phyloP scores from a whole-genome alignment of 2,113 vertebrate species.

The Hyla sarda region DNA sequence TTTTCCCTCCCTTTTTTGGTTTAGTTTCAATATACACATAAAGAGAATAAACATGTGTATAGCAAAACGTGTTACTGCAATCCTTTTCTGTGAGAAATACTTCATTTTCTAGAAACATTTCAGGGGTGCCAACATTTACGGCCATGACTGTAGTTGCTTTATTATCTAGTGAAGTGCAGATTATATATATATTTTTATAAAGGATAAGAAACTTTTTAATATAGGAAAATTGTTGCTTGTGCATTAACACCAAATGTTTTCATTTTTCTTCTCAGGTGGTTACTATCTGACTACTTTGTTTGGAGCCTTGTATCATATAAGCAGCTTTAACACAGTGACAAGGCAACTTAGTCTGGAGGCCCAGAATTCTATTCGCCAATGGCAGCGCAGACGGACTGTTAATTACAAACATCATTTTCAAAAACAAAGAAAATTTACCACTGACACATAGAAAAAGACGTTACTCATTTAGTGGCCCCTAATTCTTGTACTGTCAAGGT shows the following conservation, averaged over 20 bases:
- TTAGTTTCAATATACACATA: no score
- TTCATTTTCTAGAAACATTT: no score
- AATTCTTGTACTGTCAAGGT: not conserved
- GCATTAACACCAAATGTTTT: not conserved
- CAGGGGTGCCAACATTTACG: no score
- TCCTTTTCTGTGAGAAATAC: no score
- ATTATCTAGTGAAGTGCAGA: no score
- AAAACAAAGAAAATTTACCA: conserved; percentile 1
- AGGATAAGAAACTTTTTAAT: no score
- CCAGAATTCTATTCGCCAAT: conserved; percentile 81
- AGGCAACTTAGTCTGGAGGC: conserved; percentile 84
- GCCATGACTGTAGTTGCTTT: no score
- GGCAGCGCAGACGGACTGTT: conserved; percentile 84
- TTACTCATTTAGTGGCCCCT: not conserved
- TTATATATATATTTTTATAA: no score
- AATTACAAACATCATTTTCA: conserved; percentile 65
- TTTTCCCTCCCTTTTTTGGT: no score
- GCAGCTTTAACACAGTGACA: conserved; percentile 76
- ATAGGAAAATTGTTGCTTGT: not conserved
- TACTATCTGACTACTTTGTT: conserved; percentile 92
- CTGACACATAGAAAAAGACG: not conserved
- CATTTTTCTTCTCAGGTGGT: conserved; percentile 72
- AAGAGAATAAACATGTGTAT: no score
- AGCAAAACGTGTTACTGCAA: no score
- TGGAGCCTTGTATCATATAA: conserved; percentile 86